These are phyloP conservation scores for Drosophila subobscura DNA, from an alignment of 1,140 invertebrate species.

Conservation along the genomic window DNA sequence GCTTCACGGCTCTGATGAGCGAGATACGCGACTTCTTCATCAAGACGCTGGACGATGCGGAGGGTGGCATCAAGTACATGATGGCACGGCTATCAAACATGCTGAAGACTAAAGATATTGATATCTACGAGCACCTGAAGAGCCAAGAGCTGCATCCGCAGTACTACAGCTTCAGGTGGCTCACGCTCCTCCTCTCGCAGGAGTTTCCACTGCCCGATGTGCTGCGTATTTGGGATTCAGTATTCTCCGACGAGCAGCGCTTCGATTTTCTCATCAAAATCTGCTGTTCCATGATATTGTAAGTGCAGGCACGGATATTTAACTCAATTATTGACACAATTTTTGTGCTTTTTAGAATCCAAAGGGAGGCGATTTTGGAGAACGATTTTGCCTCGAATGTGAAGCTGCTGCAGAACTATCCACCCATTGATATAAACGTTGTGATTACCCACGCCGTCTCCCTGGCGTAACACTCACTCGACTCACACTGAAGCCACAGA, in stretches of 20 bases:
- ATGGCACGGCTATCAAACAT: constrained; percentile 91
- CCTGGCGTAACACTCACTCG: constrained; percentile 51
- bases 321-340: constrained; percentile 5
- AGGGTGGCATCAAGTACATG: constrained; percentile 93
- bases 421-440: constrained; percentile 88
- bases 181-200: constrained; percentile 97
- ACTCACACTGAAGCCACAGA: too few relatives aligned
- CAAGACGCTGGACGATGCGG: constrained; percentile 96
- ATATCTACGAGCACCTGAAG: constrained; percentile 90
- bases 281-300: constrained; percentile 98
- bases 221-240: constrained; percentile 96
- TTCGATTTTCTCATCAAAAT: constrained; percentile 96
- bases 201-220: constrained; percentile 98
- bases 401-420: constrained; percentile 95
- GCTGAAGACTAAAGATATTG: constrained; percentile 90
- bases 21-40: constrained; percentile 99
- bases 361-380: constrained; percentile 91
- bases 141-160: constrained; percentile 95
- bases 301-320: constrained; percentile 83
- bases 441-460: constrained; percentile 73
- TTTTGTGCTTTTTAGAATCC: constrained; percentile 86
- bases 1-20: constrained; percentile 98
- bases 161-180: constrained; percentile 94
- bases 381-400: constrained; percentile 96
- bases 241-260: constrained; percentile 94